Evolutionary conservation across 2,113 vertebrate species (phyloP), one percentile per base, ranked within the genome.

Genomic region (Solenodon paradoxus): DNA sequence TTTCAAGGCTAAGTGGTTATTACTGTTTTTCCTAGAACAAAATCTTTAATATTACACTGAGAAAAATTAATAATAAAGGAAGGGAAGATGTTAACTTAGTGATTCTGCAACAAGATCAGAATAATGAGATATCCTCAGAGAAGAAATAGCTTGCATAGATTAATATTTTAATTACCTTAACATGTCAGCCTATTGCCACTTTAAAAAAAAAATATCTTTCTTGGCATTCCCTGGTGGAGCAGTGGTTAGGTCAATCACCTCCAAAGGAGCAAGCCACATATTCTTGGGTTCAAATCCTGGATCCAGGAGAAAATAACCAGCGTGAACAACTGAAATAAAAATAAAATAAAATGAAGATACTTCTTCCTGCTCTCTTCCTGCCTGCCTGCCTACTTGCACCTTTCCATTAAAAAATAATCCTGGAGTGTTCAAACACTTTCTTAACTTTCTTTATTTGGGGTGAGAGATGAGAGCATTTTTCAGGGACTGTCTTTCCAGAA

Each of bases 31-130:
- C 91, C 38, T n/a, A 7, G 53, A 94, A 96, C 32, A 92, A 96
- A 96, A 75, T 89, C 71, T 94, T 91, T 82, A 89, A 89, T 57
- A 42, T 59, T 72, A 96, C 8, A 78, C 38, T 71, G 24, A 89
- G 80, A 82, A 32, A 64, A 94, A 94, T 94, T 96, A 97, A 91
- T 94, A 96, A 94, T 92, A 92, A 92, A 92, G 7, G 19, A 92
- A 96, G 22, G 42, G 94, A 87, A 72, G 64, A 94, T 87, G 83
- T 78, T 97, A 94, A 81, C 69, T 30, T 10, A 81, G 45, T 77
- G 68, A 22, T 86, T 94, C 55, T 90, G 77, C 92, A 90, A 97
- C 63, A 88, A 91, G 89, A 74, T 80, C 64, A 95, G 51, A 59
- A 75, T 87, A 93, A 91, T 61, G 30, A 95, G 64, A 64, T 40